Base-by-base conservation (phyloP, 2,113 vertebrate genomes). In the Laticauda laticaudata region DNA sequence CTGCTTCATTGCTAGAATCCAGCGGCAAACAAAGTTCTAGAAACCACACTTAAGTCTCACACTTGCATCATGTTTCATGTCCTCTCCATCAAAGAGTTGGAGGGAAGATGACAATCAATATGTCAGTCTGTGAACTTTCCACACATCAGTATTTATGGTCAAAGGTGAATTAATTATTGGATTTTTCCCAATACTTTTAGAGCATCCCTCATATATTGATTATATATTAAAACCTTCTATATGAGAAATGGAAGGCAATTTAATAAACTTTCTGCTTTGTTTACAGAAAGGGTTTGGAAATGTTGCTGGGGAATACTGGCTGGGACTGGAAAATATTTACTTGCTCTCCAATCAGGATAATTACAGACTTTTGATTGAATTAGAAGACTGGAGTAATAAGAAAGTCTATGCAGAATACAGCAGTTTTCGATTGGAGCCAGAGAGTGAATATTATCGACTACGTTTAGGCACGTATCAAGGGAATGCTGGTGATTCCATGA, bases 401-500 rank as follows among this genome's bases (percentile, higher is more conserved):
- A 99, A 99, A 94, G 99, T 99, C 34, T 99, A 99, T 0, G 99
- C 99, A 0, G 99, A 99, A 97, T 99, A 99, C 91, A 99, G 99
- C 96, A 99, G 99, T 95, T 99, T 99, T 96, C 98, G 97, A 48
- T 96, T 99, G 95, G 99, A 99, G 96, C 92, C 99, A 0, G 99
- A 99, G 96, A 98, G 97, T 0, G 99, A 99, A 89, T 99, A 97
- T 87, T 99, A 99, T 69, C 98, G 98, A 4, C 95, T 99, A 86
- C 98, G 99, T 64, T 95, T 99, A 85, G 99, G 99, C 43, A 98
- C 98, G 0, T 99, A 99, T 96, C 99, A 99, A 95, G 99, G 99
- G 81, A 99, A 99, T 0, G 99, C 99, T 0, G 99, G 99, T 0
- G 99, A 99, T 93, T 99, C 99, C 91, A 97, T 99, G 97, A 98